A percentile compares a stretch with the other conserved stretches of the same genome.
These are phyloP conservation scores for Metallyticus violacea DNA, from an alignment of 2,888 invertebrate species.

Conservation along the genomic window DNA sequence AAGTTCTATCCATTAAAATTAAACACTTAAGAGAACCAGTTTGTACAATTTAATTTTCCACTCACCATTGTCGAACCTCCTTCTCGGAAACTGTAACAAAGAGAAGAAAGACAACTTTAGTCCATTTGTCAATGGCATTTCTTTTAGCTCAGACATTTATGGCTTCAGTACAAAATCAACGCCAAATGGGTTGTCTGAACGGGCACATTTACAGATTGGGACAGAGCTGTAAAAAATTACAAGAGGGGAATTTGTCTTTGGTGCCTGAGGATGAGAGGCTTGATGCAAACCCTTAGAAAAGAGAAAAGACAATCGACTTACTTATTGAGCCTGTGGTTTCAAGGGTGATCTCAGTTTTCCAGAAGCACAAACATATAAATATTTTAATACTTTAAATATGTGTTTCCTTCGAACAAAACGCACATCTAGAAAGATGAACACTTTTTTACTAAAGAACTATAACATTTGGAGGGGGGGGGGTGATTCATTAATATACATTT, in stretches of 20 bases:
- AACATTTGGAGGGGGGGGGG: too few species aligned
- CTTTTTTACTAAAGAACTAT: too few species aligned
- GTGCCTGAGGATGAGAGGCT: not conserved
- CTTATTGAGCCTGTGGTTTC: too few species aligned
- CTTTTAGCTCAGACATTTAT: not conserved
- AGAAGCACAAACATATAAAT: too few species aligned
- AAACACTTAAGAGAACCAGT: not conserved
- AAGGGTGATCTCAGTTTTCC: too few species aligned
- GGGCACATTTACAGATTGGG: not conserved
- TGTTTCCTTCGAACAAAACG: too few species aligned
- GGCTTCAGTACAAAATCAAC: not conserved
- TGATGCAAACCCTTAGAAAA: too few species aligned
- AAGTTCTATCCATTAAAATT: not conserved
- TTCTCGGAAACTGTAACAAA: slow-evolving; percentile 79
- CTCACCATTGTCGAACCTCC: slow-evolving; percentile 86
- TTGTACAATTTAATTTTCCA: slow-evolving; percentile 35
- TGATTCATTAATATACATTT: too few species aligned
- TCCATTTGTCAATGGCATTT: too few species aligned
- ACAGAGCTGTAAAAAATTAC: not conserved
- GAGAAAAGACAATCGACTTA: too few species aligned
- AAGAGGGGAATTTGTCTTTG: not conserved
- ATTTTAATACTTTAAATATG: too few species aligned
- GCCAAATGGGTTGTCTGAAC: not conserved
- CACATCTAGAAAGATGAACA: too few species aligned
- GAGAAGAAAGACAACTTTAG: not conserved